A percentile compares a stretch with the other conserved stretches of the same genome.
These are phyloP conservation scores for Drosophila pruinosa DNA, from an alignment of 1,140 invertebrate species.

Conservation along the genomic window DNA sequence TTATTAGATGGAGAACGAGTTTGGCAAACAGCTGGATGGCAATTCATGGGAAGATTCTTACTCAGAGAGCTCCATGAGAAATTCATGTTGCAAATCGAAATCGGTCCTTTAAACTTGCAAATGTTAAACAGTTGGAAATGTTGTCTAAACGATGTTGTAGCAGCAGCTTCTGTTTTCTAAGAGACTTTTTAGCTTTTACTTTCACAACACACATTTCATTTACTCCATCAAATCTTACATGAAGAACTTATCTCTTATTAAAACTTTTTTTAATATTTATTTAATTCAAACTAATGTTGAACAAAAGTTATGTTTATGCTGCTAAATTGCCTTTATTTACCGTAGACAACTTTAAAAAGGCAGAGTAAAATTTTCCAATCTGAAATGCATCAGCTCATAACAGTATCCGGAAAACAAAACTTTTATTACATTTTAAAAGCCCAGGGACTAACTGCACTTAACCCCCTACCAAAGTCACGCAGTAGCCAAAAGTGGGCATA, in stretches of 20 bases:
- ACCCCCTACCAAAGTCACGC: slow-evolving; percentile 17
- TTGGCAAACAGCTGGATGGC: slow-evolving; percentile 16
- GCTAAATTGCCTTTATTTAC: not conserved
- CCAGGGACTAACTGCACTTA: slow-evolving; percentile 43
- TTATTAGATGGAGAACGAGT: slow-evolving; percentile 19
- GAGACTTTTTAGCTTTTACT: not conserved
- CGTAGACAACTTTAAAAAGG: not conserved
- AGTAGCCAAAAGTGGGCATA: slow-evolving; percentile 37
- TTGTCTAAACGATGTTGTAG: not conserved
- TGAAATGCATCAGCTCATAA: not conserved
- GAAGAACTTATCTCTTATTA: not conserved
- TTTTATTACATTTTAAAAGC: slow-evolving; percentile 46
- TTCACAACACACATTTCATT: not conserved
- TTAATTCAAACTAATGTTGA: not conserved
- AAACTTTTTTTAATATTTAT: not conserved
- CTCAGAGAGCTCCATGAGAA: not conserved
- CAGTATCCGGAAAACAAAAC: slow-evolving; percentile 23
- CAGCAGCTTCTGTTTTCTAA: not conserved
- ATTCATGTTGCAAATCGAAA: not conserved
- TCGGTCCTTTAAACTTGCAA: not conserved
- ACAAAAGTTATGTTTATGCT: not conserved
- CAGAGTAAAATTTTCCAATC: not conserved
- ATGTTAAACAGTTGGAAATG: not conserved
- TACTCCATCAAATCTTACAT: too few relatives aligned
- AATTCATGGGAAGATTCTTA: slow-evolving; percentile 14